A percentile compares a stretch with the other conserved stretches of the same genome.
phyloP scores from a whole-genome alignment of 1,140 invertebrate genomes.

The Episyrphus balteatus region DNA sequence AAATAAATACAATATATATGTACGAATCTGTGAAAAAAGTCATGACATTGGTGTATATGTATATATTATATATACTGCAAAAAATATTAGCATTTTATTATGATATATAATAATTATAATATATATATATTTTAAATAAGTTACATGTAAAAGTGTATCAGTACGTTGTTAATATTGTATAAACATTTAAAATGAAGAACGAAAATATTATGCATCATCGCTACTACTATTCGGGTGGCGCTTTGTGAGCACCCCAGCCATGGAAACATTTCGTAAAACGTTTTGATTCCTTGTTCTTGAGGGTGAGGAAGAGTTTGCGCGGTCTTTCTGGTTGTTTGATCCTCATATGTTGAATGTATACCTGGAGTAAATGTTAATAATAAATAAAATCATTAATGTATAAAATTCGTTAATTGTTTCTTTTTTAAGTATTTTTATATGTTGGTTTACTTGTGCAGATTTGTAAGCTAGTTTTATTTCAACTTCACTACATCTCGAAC shows the following conservation, averaged over 20 bases:
- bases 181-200: too few relatives aligned
- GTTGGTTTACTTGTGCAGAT: slow-evolving; percentile 77
- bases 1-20: too few relatives aligned
- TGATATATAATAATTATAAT: too few relatives aligned
- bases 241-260: slow-evolving; percentile 62
- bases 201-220: too few relatives aligned
- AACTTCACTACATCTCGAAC: slow-evolving; percentile 91
- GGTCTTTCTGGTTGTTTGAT: slow-evolving; percentile 88
- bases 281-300: slow-evolving; percentile 92
- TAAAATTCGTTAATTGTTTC: background rate
- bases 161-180: too few relatives aligned
- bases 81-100: too few relatives aligned
- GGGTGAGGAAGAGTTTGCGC: slow-evolving; percentile 87
- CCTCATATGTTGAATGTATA: slow-evolving; percentile 95
- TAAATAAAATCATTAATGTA: slow-evolving; percentile 2
- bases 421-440: background rate
- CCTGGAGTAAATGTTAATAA: slow-evolving; percentile 43
- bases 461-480: slow-evolving; percentile 98
- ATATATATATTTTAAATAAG: too few relatives aligned
- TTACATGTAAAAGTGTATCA: too few relatives aligned
- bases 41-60: too few relatives aligned
- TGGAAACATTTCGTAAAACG: slow-evolving; percentile 98
- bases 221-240: slow-evolving; percentile 2
- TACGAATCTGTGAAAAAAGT: too few relatives aligned
- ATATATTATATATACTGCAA: too few relatives aligned